Base-by-base conservation (phyloP, 2,888 invertebrate genomes). In the Drosophila paracracens region DNA sequence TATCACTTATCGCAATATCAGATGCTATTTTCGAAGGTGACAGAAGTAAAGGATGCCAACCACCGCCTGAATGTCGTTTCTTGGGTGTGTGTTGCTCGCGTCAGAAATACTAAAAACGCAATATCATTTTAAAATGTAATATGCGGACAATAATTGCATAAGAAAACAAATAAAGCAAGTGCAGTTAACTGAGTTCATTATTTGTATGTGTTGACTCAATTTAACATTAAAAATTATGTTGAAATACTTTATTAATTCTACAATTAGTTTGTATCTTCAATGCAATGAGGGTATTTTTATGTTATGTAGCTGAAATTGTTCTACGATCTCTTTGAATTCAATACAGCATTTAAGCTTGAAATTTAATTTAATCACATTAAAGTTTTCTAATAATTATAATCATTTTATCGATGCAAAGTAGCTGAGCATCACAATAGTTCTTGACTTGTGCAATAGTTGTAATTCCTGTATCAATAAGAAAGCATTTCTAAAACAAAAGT, bases 61-160 rank as follows among this genome's bases (percentile, higher is more conserved):
- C 67, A 18, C 58, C 18, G 59, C 71, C 72, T 13, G 35, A 4
- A 5, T 72, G 72, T 36, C 0, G 0, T 0, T 18, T 13, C 4
- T 36, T 64, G 38, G 21, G 18, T 4, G 0, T 56, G 0, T 72
- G 72, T 21, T 72, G 72, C 11, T 56, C 0, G 11, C 8, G n/a
- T 1, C 0, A 4, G 0, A 11, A 5, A 0, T 0, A n/a, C 25
- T 2, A 43, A 43, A 11, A 43, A 11, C 1, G 43, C 5, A 43
- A 11, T 2, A 2, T 21, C 1, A 11, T 43, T 11, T 11, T 2
- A 1, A 11, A 11, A 36, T 16, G 2, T 36, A 36, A 36, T 16
- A 16, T 36, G 2, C 6, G 33, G 10, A 33, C 10, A 10, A 33
- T 10, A 10, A 33, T 10, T 1, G 10, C 10, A 4, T 31, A 8